Evolutionary conservation across 2,888 invertebrate species (phyloP).

Genomic region (Protodeltote pygarga): DNA sequence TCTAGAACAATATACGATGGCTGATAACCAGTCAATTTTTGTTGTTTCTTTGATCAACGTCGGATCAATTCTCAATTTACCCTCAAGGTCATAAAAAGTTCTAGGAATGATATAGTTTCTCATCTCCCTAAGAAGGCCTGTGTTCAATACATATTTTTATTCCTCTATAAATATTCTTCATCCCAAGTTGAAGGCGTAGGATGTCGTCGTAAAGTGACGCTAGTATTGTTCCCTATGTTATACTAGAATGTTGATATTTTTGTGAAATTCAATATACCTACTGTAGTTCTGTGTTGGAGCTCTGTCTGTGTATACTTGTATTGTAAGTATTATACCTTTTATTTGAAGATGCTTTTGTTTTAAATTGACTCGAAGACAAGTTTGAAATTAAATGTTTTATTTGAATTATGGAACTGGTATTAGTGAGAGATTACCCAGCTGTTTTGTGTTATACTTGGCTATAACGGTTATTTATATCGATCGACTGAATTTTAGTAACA

Average conservation of each 20-base stretch:
- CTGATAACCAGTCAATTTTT: conserved; percentile 8
- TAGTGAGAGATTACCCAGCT: no score
- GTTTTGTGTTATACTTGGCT: no score
- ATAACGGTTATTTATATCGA: no score
- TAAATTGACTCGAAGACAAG: no score
- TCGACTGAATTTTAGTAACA: no score
- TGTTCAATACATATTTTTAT: conserved; percentile 43
- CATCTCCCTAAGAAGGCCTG: conserved; percentile 34
- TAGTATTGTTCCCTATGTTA: conserved; percentile 24
- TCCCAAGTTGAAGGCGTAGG: conserved; percentile 37
- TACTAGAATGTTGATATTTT: conserved; percentile 25
- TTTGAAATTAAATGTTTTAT: no score
- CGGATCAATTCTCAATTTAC: conserved; percentile 18
- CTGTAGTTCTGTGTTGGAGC: conserved; percentile 29
- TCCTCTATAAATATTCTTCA: conserved; percentile 42
- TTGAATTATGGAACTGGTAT: no score
- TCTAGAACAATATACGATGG: not conserved
- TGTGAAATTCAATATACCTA: conserved; percentile 48
- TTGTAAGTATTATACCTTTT: no score
- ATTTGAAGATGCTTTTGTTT: no score
- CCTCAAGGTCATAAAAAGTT: conserved; percentile 10
- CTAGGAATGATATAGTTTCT: conserved; percentile 38
- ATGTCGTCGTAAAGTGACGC: conserved; percentile 47
- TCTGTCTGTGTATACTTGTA: conserved; percentile 22
- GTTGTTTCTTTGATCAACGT: not conserved